Conservation (phyloP, 2,797 vertebrate species). For the Hoplostethus atlanticus region DNA sequence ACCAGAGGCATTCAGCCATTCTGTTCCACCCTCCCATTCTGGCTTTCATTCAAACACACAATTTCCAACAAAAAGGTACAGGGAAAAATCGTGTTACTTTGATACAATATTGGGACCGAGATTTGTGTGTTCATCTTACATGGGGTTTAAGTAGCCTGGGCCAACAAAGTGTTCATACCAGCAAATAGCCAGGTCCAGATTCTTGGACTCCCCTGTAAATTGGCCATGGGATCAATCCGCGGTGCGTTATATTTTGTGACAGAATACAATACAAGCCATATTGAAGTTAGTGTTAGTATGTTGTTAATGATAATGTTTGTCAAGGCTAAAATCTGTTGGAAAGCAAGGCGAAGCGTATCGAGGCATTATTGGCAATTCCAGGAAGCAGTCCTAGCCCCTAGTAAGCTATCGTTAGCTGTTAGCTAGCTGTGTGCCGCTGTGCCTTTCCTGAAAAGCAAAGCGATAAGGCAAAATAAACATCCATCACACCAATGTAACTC, state of each 20-base stretch:
- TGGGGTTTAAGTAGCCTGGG: conserved; percentile 17
- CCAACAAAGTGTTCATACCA: conserved; percentile 44
- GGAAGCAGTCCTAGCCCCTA: conserved; percentile 69
- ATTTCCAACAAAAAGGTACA: background rate
- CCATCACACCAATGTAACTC: conserved; percentile 61
- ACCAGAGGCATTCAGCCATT: conserved; percentile 2
- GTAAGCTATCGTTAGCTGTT: conserved; percentile 50
- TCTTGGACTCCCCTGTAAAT: background rate
- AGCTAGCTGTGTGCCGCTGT: background rate
- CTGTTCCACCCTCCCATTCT: background rate
- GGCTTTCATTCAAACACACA: background rate
- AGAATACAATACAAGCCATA: fast-evolving
- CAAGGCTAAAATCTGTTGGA: fast-evolving
- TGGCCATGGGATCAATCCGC: fast-evolving
- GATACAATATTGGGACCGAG: background rate
- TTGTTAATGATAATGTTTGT: fast-evolving
- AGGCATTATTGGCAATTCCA: conserved; percentile 18
- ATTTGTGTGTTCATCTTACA: background rate
- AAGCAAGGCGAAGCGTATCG: background rate
- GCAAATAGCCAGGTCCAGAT: conserved; percentile 58
- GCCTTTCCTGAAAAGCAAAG: background rate
- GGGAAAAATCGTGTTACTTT: background rate
- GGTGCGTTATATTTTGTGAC: fast-evolving
- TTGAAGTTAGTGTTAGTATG: fast-evolving
- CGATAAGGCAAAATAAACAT: background rate